Conservation (phyloP, 2,888 invertebrate genomes). For the Spodoptera littoralis region DNA sequence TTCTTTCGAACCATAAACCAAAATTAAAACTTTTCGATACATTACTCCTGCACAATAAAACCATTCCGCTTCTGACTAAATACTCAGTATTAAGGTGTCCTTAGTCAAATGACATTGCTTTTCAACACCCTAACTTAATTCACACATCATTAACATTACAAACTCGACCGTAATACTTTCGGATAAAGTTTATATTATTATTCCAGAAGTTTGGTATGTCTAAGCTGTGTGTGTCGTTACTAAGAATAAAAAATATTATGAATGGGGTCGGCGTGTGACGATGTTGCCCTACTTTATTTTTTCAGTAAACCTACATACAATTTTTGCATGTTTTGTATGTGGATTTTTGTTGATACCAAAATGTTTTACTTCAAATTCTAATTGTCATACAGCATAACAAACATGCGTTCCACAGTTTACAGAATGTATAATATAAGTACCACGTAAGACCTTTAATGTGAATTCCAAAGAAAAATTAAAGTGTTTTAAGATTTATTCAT, state of each 20-base stretch:
- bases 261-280: constrained; percentile 82
- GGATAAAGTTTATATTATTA: constrained; percentile 44
- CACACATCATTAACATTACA: constrained; percentile 25
- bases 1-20: constrained; percentile 83
- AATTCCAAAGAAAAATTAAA: too few species aligned
- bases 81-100: constrained; percentile 86
- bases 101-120: constrained; percentile 81
- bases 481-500: too few species aligned
- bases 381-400: too few species aligned
- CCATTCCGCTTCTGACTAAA: constrained; percentile 83
- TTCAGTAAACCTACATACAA: constrained; percentile 71
- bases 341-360: constrained; percentile 21
- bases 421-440: too few species aligned
- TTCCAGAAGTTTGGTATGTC: constrained; percentile 15
- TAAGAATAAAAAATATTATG: constrained; percentile 77
- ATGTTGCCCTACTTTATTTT: constrained; percentile 78
- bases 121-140: constrained; percentile 54
- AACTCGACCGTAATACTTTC: constrained; percentile 32
- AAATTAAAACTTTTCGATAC: constrained; percentile 88
- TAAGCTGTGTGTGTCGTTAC: constrained; percentile 40
- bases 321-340: constrained; percentile 75
- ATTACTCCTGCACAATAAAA: constrained; percentile 84
- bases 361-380: background rate
- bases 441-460: too few species aligned
- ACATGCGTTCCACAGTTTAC: too few species aligned